Conservation (phyloP, 2,888 invertebrate species). For the Hypena proboscidalis region DNA sequence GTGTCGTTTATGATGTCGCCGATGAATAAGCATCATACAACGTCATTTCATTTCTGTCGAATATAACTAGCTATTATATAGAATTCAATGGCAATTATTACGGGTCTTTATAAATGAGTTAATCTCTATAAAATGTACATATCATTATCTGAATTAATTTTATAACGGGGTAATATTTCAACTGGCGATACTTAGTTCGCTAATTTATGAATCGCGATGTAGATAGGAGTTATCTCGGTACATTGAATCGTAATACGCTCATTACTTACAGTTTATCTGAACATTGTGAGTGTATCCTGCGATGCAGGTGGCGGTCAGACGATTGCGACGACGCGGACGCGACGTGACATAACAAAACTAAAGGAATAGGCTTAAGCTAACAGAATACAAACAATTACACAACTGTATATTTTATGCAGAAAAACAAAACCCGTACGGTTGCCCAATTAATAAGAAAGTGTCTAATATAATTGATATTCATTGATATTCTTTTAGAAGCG, state of each 20-base stretch:
- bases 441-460: conserved; percentile 60
- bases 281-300: conserved; percentile 2
- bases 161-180: conserved; percentile 21
- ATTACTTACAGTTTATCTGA: conserved; percentile 14
- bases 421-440: conserved; percentile 45
- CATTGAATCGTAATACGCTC: conserved; percentile 23
- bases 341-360: conserved; percentile 17
- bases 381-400: conserved; percentile 27
- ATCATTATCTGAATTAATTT: conserved; percentile 16
- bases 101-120: conserved; percentile 24
- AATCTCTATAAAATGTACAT: conserved; percentile 13
- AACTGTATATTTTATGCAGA: conserved; percentile 34
- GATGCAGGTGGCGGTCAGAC: too few species aligned
- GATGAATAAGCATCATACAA: conserved; percentile 64
- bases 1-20: conserved; percentile 66
- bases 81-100: conserved; percentile 20
- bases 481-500: conserved; percentile 63
- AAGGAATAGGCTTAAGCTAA: conserved; percentile 6
- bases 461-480: conserved; percentile 58
- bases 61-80: conserved; percentile 30
- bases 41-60: conserved; percentile 40
- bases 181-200: conserved; percentile 9
- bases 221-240: conserved; percentile 24
- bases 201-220: conserved; percentile 21
- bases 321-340: too few species aligned